These are phyloP conservation scores for Otolemur crassicaudatus DNA, from an alignment of 2,797 vertebrate genomes.

Conservation along the genomic window DNA sequence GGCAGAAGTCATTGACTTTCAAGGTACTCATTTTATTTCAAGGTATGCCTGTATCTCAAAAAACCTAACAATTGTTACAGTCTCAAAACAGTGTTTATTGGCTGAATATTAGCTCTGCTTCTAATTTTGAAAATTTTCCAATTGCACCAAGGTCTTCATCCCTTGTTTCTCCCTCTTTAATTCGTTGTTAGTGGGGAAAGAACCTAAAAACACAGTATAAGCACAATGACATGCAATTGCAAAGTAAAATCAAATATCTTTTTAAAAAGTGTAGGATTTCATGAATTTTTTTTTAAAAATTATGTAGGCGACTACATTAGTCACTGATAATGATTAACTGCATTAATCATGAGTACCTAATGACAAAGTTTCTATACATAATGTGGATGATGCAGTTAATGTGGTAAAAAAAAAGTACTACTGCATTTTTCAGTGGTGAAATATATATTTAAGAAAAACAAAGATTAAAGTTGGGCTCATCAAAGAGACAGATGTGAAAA, in stretches of 20 bases:
- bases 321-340: conserved; percentile 29
- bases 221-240: neutral
- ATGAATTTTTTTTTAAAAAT: conserved; percentile 44
- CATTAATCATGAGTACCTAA: conserved; percentile 21
- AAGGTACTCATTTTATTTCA: neutral
- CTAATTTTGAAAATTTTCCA: neutral
- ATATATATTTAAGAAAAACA: neutral
- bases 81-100: neutral
- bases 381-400: conserved; percentile 45
- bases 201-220: neutral
- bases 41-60: neutral
- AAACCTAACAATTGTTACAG: neutral
- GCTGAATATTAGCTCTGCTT: neutral
- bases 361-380: conserved; percentile 33
- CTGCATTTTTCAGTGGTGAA: neutral
- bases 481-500: neutral
- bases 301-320: conserved; percentile 25
- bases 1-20: neutral
- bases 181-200: neutral
- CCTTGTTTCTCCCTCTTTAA: neutral
- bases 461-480: neutral
- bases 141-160: neutral
- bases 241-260: neutral
- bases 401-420: neutral
- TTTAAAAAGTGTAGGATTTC: neutral